Base-by-base conservation (phyloP, 1,140 invertebrate species). In the Procambarus virginalis region DNA sequence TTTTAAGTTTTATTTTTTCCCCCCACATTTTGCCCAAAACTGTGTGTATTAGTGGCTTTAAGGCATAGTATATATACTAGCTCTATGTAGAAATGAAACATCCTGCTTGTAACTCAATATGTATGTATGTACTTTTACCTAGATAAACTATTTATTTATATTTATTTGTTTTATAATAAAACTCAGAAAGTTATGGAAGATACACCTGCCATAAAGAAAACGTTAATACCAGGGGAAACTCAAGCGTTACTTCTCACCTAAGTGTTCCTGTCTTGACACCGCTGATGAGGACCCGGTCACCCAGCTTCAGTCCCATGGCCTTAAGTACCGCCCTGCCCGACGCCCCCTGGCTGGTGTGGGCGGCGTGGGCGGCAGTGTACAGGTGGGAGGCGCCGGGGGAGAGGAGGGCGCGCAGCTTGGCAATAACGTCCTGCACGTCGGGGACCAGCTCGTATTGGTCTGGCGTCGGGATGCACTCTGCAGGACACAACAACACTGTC, bases 231-330 rank as follows among this genome's bases (percentile, higher is more conserved):
- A 34, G 34, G 34, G 34, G 34, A 34, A 68, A 46, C 12, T 2
- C 17, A 8, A 20, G 8, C 34, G 34, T 55, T 55, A 55, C 14
- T 75, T n/a, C 17, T 92, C 94, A 96, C 58, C 95, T 94, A 77
- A 96, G 94, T 45, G 93, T 93, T 22, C 95, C 95, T 46, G 94
- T 93, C 88, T 95, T 95, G 20, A 92, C 93, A 3, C 95, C 95
- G 83, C 93, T 93, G 0, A 95, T 94, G 91, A 94, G 93, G 22
- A 95, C 94, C 80, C 94, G 92, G 91, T 95, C 95, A 6, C 95
- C 95, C 12, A 95, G 84, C 86, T 93, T 93, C 4, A 95, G 91
- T 45, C 94, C 95, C 83, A 95, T 93, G 0, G 95, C 93, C 90
- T 94, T 94, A 2, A 95, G 93, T 0, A 95, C 94, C 78, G 94